Evolutionary conservation across 2,113 vertebrate genomes (phyloP).

Genomic region (Penelope pileata): DNA sequence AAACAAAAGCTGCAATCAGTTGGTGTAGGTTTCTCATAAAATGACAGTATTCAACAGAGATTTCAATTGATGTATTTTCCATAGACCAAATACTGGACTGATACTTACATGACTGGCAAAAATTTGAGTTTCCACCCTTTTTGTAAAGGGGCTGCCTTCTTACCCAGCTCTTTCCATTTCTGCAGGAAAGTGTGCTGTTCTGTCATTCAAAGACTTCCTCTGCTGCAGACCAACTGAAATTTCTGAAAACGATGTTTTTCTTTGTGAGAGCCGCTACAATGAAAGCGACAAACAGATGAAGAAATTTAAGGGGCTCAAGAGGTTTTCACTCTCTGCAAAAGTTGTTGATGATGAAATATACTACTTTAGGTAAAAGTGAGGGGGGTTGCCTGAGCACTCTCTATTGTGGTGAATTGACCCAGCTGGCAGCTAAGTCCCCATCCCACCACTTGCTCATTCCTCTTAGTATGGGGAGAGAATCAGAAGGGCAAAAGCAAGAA

Average conservation of each 20-base stretch:
- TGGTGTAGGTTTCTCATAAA: neutral
- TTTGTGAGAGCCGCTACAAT: slow-evolving; percentile 98
- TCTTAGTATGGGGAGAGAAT: neutral
- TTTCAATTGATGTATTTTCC: neutral
- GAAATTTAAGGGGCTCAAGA: slow-evolving; percentile 97
- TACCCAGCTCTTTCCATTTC: slow-evolving; percentile 47
- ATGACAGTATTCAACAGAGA: neutral
- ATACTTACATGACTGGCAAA: neutral
- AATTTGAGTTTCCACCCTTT: neutral
- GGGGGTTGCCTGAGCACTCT: neutral
- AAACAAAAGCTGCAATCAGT: neutral
- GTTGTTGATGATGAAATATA: slow-evolving; percentile 98
- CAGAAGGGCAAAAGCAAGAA: neutral
- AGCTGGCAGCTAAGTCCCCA: neutral
- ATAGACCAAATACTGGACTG: accelerated
- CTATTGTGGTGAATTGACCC: neutral
- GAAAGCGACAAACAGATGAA: slow-evolving; percentile 99
- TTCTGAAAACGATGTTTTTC: slow-evolving; percentile 91
- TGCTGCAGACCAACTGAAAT: slow-evolving; percentile 97
- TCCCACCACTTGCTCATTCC: neutral
- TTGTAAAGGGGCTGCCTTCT: neutral
- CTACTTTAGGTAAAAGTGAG: slow-evolving; percentile 90
- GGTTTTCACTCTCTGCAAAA: slow-evolving; percentile 96
- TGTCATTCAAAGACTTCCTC: slow-evolving; percentile 97
- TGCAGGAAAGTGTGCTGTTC: slow-evolving; percentile 93